Conservation (phyloP, 2,888 invertebrate genomes). For the Diarsia brunnea region DNA sequence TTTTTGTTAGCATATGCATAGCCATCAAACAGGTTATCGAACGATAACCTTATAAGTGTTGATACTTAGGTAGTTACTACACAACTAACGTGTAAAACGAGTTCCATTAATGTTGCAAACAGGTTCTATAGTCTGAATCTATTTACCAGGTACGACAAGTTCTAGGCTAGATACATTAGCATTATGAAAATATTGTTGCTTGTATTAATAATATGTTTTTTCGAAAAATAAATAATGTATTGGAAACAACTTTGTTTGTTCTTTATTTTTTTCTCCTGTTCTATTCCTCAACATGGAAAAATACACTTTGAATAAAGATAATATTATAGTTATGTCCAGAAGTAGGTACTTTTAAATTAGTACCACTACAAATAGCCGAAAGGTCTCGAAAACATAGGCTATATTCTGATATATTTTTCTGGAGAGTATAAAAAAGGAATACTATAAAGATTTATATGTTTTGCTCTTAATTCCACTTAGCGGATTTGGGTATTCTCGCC, state of each 20-base stretch:
- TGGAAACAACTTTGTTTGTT: neutral
- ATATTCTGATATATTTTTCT: neutral
- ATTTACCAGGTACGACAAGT: conserved; percentile 8
- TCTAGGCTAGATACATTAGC: neutral
- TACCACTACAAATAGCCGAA: too few species aligned
- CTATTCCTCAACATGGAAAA: neutral
- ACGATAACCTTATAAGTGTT: conserved; percentile 16
- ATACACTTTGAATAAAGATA: too few species aligned
- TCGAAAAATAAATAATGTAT: neutral
- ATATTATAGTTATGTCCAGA: neutral
- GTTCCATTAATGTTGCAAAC: conserved; percentile 34
- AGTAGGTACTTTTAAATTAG: neutral
- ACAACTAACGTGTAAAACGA: conserved; percentile 21
- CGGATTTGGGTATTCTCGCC: too few species aligned
- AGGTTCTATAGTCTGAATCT: conserved; percentile 27
- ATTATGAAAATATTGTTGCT: conserved; percentile 6
- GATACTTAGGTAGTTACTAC: neutral
- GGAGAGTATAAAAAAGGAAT: neutral
- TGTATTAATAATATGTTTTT: neutral
- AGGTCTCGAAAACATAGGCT: neutral
- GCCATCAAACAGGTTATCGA: conserved; percentile 28
- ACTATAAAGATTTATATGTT: neutral
- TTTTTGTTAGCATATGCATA: conserved; percentile 18
- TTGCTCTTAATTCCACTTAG: neutral
- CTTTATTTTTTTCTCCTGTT: neutral